Evolutionary conservation across 2,797 vertebrate species (phyloP).

Genomic region (Bradypus variegatus): DNA sequence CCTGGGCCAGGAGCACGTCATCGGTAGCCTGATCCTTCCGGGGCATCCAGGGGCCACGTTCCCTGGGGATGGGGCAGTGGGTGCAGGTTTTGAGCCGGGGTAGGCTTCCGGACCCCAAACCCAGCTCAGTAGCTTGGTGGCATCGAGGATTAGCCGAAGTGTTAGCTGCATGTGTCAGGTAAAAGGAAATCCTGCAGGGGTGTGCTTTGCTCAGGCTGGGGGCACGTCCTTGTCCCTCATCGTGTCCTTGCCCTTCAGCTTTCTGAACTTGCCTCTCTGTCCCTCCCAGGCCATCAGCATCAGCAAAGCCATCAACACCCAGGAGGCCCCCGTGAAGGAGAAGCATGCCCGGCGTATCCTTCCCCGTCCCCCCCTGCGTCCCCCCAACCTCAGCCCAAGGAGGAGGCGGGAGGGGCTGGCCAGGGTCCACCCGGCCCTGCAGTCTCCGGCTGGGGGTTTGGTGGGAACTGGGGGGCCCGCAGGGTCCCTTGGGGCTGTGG

Average conservation of each 20-base stretch:
- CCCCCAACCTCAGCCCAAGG: too few species aligned
- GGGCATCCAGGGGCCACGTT: background rate
- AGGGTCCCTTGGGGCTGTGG: too few species aligned
- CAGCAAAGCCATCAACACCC: conserved; percentile 94
- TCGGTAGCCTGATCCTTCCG: background rate
- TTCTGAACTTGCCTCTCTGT: background rate
- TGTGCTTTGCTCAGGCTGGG: background rate
- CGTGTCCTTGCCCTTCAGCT: too few species aligned
- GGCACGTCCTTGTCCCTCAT: too few species aligned
- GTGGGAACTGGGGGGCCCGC: too few species aligned
- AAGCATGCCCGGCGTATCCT: conserved; percentile 99
- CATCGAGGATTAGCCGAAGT: accelerated
- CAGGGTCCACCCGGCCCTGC: too few species aligned
- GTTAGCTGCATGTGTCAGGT: background rate
- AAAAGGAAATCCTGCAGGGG: background rate
- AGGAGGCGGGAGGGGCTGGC: too few species aligned
- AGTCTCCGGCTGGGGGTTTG: too few species aligned
- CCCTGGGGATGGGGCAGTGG: background rate
- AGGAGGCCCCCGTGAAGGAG: conserved; percentile 94
- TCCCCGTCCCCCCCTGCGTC: accelerated
- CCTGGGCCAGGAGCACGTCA: too few species aligned
- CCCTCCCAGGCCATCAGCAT: conserved; percentile 89
- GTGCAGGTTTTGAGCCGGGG: background rate
- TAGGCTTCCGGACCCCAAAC: background rate
- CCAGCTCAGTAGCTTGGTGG: background rate